phyloP scores from a whole-genome alignment of 2,797 vertebrate genomes.

The Pantherophis alleghaniensis region DNA sequence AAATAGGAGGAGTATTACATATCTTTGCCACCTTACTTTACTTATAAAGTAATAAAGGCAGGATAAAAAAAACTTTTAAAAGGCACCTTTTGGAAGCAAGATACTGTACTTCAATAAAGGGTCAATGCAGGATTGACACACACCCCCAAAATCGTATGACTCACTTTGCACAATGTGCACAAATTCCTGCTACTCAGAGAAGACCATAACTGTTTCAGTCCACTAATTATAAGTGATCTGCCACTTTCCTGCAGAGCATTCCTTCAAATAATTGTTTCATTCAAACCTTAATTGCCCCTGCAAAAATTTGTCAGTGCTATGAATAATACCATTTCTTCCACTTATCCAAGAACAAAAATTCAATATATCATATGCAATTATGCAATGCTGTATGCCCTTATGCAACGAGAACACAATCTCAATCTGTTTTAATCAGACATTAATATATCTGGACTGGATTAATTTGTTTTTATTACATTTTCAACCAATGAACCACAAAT shows the following conservation, averaged over 20 bases:
- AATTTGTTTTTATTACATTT: background rate
- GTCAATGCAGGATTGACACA: background rate
- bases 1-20: background rate
- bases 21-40: background rate
- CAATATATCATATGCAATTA: background rate
- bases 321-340: background rate
- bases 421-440: background rate
- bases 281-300: background rate
- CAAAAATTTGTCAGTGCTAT: background rate
- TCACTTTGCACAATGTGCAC: background rate
- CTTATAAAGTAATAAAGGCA: background rate
- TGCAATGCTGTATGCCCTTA: background rate
- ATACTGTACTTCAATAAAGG: background rate
- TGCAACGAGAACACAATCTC: background rate
- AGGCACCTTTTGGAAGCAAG: background rate
- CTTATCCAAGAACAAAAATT: background rate
- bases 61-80: background rate
- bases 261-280: background rate
- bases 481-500: background rate
- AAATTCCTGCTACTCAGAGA: background rate
- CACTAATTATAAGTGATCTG: background rate
- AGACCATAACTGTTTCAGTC: background rate
- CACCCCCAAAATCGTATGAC: background rate
- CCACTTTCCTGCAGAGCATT: background rate
- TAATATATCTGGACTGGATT: background rate